Evolutionary conservation across 2,797 vertebrate species (phyloP).

Genomic region (Bradypus variegatus): DNA sequence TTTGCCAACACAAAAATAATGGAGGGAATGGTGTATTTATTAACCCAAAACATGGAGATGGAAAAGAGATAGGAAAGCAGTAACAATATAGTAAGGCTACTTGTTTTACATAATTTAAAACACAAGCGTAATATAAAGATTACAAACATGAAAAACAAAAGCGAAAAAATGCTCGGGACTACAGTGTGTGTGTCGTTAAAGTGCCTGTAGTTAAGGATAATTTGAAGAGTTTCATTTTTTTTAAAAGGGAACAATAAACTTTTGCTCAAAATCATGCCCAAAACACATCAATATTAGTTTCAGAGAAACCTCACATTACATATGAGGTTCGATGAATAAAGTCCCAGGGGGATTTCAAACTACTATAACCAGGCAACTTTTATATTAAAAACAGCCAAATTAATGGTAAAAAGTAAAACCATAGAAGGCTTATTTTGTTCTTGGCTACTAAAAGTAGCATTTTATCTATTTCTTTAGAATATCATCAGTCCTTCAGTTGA

Average conservation of each 20-base stretch:
- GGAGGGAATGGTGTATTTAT: neutral
- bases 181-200: neutral
- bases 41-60: neutral
- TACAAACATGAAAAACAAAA: neutral
- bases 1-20: neutral
- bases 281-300: neutral
- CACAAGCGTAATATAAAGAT: neutral
- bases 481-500: neutral
- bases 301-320: neutral
- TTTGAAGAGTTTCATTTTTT: neutral
- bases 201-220: neutral
- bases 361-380: neutral
- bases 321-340: neutral
- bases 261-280: neutral
- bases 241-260: neutral
- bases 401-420: neutral
- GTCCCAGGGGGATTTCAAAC: neutral
- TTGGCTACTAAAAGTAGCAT: neutral
- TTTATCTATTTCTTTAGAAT: neutral
- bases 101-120: neutral
- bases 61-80: neutral
- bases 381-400: neutral
- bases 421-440: neutral
- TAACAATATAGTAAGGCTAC: accelerated
- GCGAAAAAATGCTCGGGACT: neutral